Percentiles rank a stretch among this genome's conserved stretches.
Conservation (phyloP, 2,888 invertebrate species). For the Aethes cnicana region DNA sequence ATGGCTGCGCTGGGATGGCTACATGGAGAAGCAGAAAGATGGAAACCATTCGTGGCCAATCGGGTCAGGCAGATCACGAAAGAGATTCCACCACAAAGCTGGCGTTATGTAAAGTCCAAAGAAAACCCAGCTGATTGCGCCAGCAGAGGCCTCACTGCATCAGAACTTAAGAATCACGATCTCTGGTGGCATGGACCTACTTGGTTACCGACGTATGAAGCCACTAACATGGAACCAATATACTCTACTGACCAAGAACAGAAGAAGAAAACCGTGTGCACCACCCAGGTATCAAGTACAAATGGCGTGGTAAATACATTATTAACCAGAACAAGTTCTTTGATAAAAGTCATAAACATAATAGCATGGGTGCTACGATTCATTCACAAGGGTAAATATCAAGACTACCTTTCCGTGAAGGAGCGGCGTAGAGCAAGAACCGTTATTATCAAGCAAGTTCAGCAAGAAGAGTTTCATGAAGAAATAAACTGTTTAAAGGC, state of each 20-base stretch:
- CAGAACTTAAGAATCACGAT: slow-evolving; percentile 15
- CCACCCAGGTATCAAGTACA: background rate
- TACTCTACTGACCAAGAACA: background rate
- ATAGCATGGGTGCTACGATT: background rate
- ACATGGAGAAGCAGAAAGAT: no score
- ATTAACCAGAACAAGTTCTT: background rate
- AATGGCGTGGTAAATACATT: background rate
- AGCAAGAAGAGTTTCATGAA: background rate
- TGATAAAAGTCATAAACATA: background rate
- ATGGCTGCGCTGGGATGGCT: no score
- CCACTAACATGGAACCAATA: background rate
- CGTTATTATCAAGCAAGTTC: background rate
- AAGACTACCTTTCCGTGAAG: background rate
- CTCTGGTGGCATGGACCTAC: slow-evolving; percentile 34
- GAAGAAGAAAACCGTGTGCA: no score
- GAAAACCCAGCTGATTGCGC: no score
- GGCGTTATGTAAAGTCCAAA: slow-evolving; percentile 1
- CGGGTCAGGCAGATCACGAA: background rate
- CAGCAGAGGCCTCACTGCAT: slow-evolving; percentile 1
- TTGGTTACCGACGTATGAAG: background rate
- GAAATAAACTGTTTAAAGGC: background rate
- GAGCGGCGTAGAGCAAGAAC: background rate
- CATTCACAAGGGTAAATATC: background rate
- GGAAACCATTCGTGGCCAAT: no score
- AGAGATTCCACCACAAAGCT: slow-evolving; percentile 1